Evolutionary conservation across 2,888 invertebrate genomes (phyloP).

Genomic region (Trissolcus japonicus): DNA sequence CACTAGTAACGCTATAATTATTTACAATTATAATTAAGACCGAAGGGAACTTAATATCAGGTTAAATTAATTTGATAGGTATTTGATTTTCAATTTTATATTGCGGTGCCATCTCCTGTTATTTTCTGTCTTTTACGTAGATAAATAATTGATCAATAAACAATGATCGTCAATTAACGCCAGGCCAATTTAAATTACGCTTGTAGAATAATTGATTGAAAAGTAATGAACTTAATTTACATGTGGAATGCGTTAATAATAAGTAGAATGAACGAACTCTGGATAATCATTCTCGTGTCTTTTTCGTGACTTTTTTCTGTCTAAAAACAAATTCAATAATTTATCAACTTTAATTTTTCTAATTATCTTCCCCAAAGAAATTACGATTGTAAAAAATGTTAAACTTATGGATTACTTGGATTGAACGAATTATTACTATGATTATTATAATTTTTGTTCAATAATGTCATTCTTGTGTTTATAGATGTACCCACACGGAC

Average conservation of each 20-base stretch:
- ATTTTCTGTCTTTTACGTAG: no score
- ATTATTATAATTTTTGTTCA: no score
- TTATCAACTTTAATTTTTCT: background rate
- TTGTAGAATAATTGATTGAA: constrained; percentile 4
- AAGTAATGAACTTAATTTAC: constrained; percentile 11
- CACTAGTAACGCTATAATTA: constrained; percentile 13
- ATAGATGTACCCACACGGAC: no score
- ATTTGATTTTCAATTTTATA: no score
- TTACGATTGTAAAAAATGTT: no score
- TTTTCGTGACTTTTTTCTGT: background rate
- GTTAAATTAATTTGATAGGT: background rate
- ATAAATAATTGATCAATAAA: no score
- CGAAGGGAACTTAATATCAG: background rate
- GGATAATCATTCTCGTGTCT: background rate
- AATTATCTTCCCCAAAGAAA: background rate
- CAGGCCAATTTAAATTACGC: constrained; percentile 5
- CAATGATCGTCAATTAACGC: no score
- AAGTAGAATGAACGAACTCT: constrained; percentile 1
- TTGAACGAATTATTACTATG: no score
- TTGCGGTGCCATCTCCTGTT: no score
- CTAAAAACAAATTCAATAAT: constrained; percentile 7
- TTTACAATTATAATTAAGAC: constrained; percentile 23
- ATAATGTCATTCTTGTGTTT: no score
- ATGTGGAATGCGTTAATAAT: constrained; percentile 14
- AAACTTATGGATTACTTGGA: background rate